phyloP scores from a whole-genome alignment of 2,888 invertebrate species.

The Chrysolina americana region DNA sequence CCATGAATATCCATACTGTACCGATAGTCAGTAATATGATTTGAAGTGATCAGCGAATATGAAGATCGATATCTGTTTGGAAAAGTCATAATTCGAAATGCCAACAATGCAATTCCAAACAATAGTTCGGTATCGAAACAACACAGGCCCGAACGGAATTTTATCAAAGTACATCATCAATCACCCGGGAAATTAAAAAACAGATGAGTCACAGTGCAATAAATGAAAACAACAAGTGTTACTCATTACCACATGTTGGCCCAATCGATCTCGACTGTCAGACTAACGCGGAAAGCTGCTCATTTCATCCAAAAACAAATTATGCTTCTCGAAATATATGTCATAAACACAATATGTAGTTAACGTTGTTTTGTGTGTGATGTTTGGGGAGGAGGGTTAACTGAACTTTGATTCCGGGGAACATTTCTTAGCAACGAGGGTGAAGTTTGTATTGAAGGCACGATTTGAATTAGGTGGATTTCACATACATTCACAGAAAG shows the following conservation, averaged over 20 bases:
- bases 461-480: slow-evolving; percentile 2
- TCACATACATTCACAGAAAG: background rate
- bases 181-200: slow-evolving; percentile 53
- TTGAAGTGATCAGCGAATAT: too few relatives aligned
- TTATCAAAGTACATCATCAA: slow-evolving; percentile 44
- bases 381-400: slow-evolving; percentile 34
- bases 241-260: slow-evolving; percentile 59
- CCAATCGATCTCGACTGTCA: slow-evolving; percentile 64
- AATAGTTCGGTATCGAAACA: background rate
- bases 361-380: slow-evolving; percentile 54
- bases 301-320: slow-evolving; percentile 60
- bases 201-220: slow-evolving; percentile 56
- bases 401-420: slow-evolving; percentile 18
- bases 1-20: too few relatives aligned
- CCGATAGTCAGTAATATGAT: too few relatives aligned
- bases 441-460: slow-evolving; percentile 8
- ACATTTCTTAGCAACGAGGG: background rate
- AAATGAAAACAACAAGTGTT: slow-evolving; percentile 58
- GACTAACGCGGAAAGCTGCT: slow-evolving; percentile 49
- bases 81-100: slow-evolving; percentile 3
- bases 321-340: slow-evolving; percentile 62
- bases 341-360: slow-evolving; percentile 61
- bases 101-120: background rate
- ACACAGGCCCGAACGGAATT: slow-evolving; percentile 29
- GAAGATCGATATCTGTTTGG: background rate